phyloP scores from a whole-genome alignment of 2,797 vertebrate species.

The Avahi laniger region DNA sequence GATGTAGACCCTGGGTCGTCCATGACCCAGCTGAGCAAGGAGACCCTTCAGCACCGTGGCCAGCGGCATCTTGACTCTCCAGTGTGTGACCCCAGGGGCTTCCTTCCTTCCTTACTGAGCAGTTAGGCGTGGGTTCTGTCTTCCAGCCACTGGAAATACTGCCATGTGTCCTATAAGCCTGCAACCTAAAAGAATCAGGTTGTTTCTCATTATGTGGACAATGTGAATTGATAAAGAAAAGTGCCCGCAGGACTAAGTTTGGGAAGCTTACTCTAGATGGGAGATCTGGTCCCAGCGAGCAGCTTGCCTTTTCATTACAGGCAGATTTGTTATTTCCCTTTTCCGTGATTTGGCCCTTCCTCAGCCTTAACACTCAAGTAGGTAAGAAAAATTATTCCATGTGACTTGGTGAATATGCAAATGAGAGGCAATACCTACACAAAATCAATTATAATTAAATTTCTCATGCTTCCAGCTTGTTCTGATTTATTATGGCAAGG shows the following conservation, averaged over 20 bases:
- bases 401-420: background rate
- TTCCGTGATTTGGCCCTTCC: background rate
- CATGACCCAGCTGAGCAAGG: accelerated
- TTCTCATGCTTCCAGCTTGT: slow-evolving; percentile 37
- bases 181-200: background rate
- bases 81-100: too few species aligned
- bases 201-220: background rate
- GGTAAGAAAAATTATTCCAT: background rate
- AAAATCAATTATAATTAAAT: slow-evolving; percentile 58
- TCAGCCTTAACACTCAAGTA: background rate
- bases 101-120: background rate
- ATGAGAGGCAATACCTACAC: background rate
- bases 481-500: slow-evolving; percentile 43
- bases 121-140: background rate
- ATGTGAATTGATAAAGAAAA: background rate
- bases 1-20: too few species aligned
- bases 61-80: background rate
- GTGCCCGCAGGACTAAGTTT: background rate
- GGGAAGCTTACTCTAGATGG: background rate
- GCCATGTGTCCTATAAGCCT: background rate
- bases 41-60: background rate
- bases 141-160: background rate
- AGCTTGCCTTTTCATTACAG: background rate
- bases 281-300: background rate
- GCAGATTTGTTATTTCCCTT: background rate